Evolutionary conservation across 1,140 invertebrate species (phyloP), one percentile per base, ranked within the genome.

Genomic region (Eurosta solidaginis): DNA sequence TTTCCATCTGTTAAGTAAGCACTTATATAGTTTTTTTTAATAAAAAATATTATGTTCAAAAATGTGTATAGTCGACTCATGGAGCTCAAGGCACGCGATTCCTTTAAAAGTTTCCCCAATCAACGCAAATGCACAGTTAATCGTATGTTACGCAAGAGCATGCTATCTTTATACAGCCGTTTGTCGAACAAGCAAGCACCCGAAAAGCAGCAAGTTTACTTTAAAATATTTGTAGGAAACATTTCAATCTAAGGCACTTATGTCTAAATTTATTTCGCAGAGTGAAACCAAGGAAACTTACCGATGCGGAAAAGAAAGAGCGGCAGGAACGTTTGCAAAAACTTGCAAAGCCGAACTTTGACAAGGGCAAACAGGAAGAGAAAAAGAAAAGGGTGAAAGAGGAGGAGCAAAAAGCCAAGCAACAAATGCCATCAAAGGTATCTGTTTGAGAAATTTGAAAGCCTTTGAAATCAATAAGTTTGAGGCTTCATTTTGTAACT

Each of bases 101-200:
- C 36, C 7, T 74, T 74, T 22, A 42, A 74, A 17, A 27, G 42
- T 25, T 74, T 27, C 79, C 83, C 3, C 77, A 84, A 25, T 0
- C 10, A 42, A 0, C 73, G 82, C 10, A 81, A 84, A 54, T 40
- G 63, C 10, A 82, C 83, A 20, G 59, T 86, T 6, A 86, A 86
- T 80, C 79, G 84, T 7, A 81, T 73, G 79, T 54, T 86, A 10
- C 83, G 84, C 50, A 83, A 80, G 52, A 86, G 84, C 78, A 82
- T 82, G 27, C 9, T 86, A 14, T 86, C 84, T 1, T 52, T 86
- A 14, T 86, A 86, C 63, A 86, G 83, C 78, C 84, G 84, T 1
- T 59, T 86, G 27, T 52, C 63, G n/a, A 86, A 86, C 50, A 47
- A 76, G 9, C 5, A 49, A 49, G 80, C 83, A 76, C 84, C 84